These are phyloP conservation scores for Hecatera dysodea DNA, from an alignment of 2,888 invertebrate genomes.

Conservation along the genomic window DNA sequence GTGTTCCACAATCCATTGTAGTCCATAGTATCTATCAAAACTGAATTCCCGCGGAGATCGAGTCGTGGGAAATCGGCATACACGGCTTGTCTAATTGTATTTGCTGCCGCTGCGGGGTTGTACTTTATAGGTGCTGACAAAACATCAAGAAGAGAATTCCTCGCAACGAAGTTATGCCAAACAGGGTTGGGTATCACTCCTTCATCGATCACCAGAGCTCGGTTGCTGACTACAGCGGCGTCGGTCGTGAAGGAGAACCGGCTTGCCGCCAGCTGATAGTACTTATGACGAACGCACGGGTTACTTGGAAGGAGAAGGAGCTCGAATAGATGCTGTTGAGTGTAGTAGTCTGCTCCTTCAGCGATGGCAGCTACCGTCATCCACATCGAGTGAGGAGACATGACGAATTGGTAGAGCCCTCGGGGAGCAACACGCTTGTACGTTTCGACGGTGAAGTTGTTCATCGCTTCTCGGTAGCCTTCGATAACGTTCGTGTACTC, in stretches of 20 bases:
- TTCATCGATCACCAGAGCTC: conserved; percentile 51
- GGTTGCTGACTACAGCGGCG: conserved; percentile 27
- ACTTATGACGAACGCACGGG: conserved; percentile 47
- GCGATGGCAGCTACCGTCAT: conserved; percentile 56
- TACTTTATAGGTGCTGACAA: conserved; percentile 44
- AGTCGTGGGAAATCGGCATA: conserved; percentile 23
- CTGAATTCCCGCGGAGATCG: conserved; percentile 53
- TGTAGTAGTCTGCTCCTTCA: conserved; percentile 50
- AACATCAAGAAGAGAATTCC: conserved; percentile 47
- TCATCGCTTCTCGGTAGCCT: conserved; percentile 37
- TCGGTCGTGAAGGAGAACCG: conserved; percentile 18
- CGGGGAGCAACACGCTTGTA: conserved; percentile 39
- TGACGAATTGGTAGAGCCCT: conserved; percentile 45
- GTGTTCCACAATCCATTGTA: conserved; percentile 62
- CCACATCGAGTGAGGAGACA: conserved; percentile 58
- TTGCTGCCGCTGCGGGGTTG: conserved; percentile 24
- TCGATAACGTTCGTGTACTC: conserved; percentile 29
- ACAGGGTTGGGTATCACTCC: conserved; percentile 28
- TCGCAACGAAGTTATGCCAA: conserved; percentile 43
- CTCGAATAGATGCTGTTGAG: conserved; percentile 51
- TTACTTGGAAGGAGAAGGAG: conserved; percentile 48
- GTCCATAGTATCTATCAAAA: conserved; percentile 56
- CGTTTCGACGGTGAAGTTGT: conserved; percentile 51
- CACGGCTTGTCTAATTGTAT: conserved; percentile 24
- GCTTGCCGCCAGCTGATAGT: conserved; percentile 52